Base-by-base conservation (phyloP, 2,888 invertebrate species). In the Mimachlamys varia region DNA sequence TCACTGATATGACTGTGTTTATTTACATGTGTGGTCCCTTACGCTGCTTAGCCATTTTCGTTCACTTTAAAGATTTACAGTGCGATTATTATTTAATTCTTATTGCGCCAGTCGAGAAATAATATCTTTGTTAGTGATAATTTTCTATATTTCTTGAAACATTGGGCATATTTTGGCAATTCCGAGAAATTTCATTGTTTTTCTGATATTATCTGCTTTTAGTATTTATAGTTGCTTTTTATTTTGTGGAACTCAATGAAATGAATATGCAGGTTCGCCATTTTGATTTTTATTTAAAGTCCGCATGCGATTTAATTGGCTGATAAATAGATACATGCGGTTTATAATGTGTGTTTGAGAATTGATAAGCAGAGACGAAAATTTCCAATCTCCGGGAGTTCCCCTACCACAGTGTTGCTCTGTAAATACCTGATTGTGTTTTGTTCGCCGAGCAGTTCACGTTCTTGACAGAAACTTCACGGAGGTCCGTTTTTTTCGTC, bases 401-500 rank as follows among this genome's bases (percentile, higher is more conserved):
- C 19, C 58, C 58, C 58, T 58, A 58, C 58, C 58, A 58, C 58
- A 58, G 58, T n/a, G 58, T n/a, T 7, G 22, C n/a, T 58, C 13
- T 58, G 58, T 2, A 58, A 58, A 58, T 58, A 58, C 58, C 58
- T 58, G 22, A 22, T 58, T 58, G 58, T 58, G 58, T 58, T 58
- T 58, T 58, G 58, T 58, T 58, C 58, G 58, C 58, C 3, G 58
- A 22, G 55, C 19, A 58, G 58, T 58, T 58, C n/a, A 58, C 58
- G 58, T 58, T 58, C n/a, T 58, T 58, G 58, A 58, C 58, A 58
- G 22, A 58, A 58, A 19, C 58, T 58, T 58, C 58, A 58, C n/a
- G 58, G 58, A 58, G 58, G 58, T 58, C 58, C 58, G 58, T 58
- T 58, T 58, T 58, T 58, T 58, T 58, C 58, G 58, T 58, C 58